These are phyloP conservation scores for Orthosia gracilis DNA, from an alignment of 2,888 invertebrate genomes.

Conservation along the genomic window DNA sequence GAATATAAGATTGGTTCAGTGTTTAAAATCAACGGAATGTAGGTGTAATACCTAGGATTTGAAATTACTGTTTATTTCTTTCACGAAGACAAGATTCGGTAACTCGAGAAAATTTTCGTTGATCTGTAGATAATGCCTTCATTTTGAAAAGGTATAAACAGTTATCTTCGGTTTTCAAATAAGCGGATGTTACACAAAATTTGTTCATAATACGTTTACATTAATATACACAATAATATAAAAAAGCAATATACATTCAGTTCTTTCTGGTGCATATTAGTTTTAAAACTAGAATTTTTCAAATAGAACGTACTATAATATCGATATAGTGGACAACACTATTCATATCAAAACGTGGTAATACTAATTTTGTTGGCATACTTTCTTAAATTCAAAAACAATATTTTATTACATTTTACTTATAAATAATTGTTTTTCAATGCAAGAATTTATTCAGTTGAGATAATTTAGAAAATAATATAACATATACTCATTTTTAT, in stretches of 20 bases:
- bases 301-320: conserved; percentile 51
- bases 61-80: conserved; percentile 40
- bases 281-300: conserved; percentile 53
- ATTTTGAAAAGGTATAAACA: conserved; percentile 36
- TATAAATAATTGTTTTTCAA: conserved; percentile 26
- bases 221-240: conserved; percentile 67
- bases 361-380: conserved; percentile 47
- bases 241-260: conserved; percentile 73
- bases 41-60: conserved; percentile 45
- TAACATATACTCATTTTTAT: conserved; percentile 9
- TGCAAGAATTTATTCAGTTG: conserved; percentile 25
- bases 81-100: neutral
- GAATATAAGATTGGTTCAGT: conserved; percentile 52
- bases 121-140: neutral
- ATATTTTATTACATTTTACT: neutral
- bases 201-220: conserved; percentile 64
- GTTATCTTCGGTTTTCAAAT: conserved; percentile 39
- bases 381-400: conserved; percentile 29
- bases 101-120: neutral
- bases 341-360: conserved; percentile 53
- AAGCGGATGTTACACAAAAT: conserved; percentile 53
- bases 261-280: conserved; percentile 69
- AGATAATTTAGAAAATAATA: conserved; percentile 43
- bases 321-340: conserved; percentile 61
- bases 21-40: conserved; percentile 64